Percentiles rank a stretch among this genome's conserved stretches.
Conservation (phyloP, 2,113 vertebrate genomes). For the Acinonyx jubatus region DNA sequence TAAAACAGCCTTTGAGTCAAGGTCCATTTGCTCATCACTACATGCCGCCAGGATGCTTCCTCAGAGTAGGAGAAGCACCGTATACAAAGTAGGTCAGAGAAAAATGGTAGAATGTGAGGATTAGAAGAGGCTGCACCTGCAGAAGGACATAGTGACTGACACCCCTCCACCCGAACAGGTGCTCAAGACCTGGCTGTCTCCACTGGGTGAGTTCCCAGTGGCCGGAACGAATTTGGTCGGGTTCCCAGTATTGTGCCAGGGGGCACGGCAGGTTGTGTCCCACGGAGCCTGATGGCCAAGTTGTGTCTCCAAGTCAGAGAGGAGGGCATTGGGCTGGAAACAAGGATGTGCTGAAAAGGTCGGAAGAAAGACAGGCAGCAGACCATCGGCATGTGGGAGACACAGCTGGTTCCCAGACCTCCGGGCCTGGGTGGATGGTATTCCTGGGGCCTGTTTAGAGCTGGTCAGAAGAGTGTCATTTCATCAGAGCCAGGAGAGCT, state of each 20-base stretch:
- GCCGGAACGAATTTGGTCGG: background rate
- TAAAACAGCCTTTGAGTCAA: background rate
- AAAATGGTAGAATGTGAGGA: background rate
- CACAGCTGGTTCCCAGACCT: background rate
- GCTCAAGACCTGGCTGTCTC: background rate
- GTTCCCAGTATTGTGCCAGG: background rate
- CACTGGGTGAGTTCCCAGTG: background rate
- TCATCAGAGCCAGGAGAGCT: background rate
- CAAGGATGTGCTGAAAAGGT: background rate
- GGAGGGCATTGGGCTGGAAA: background rate
- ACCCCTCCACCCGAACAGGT: background rate
- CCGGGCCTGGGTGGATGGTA: background rate
- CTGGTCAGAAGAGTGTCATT: background rate
- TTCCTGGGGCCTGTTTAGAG: background rate
- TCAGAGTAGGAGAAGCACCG: background rate
- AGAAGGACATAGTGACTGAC: fast-evolving
- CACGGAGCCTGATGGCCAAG: background rate
- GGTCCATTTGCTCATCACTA: background rate
- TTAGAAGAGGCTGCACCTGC: background rate
- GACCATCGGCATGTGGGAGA: background rate
- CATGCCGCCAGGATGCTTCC: fast-evolving
- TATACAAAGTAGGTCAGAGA: background rate
- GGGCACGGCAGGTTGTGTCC: background rate
- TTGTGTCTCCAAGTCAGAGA: background rate
- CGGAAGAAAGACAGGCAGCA: background rate